Percentiles rank a stretch among this genome's conserved stretches.
Conservation (phyloP, 2,888 invertebrate species). For the Erebia palarica region DNA sequence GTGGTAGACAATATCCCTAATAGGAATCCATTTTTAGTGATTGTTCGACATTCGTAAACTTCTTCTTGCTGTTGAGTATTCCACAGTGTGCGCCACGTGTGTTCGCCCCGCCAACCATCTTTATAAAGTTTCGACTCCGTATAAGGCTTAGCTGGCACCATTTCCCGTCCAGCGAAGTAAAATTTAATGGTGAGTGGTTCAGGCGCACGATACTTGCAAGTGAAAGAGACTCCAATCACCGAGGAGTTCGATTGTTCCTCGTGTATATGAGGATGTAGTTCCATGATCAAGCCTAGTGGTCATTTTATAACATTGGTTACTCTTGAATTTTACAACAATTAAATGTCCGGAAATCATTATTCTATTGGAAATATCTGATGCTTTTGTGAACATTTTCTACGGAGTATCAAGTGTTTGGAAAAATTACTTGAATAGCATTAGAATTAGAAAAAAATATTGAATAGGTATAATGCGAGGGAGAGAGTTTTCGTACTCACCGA, state of each 20-base stretch:
- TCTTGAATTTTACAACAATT: not conserved
- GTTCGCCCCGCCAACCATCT: constrained; percentile 68
- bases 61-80: constrained; percentile 56
- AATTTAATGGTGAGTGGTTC: constrained; percentile 69
- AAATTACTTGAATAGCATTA: not conserved
- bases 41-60: constrained; percentile 66
- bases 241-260: constrained; percentile 48
- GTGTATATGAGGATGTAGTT: constrained; percentile 67
- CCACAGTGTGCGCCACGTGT: constrained; percentile 60
- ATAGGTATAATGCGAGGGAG: not conserved
- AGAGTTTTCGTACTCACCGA: constrained; percentile 52
- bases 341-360: not conserved
- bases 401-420: too few species aligned
- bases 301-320: constrained; percentile 32
- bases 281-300: constrained; percentile 69
- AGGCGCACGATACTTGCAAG: constrained; percentile 71
- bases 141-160: constrained; percentile 54
- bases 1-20: constrained; percentile 67
- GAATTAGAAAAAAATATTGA: not conserved
- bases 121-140: constrained; percentile 55
- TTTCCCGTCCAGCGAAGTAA: constrained; percentile 57
- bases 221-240: constrained; percentile 57
- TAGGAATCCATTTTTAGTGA: constrained; percentile 61
- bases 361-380: not conserved
- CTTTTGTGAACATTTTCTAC: too few species aligned